phyloP scores from a whole-genome alignment of 2,888 invertebrate species.

The Caenorhabditis sp. region DNA sequence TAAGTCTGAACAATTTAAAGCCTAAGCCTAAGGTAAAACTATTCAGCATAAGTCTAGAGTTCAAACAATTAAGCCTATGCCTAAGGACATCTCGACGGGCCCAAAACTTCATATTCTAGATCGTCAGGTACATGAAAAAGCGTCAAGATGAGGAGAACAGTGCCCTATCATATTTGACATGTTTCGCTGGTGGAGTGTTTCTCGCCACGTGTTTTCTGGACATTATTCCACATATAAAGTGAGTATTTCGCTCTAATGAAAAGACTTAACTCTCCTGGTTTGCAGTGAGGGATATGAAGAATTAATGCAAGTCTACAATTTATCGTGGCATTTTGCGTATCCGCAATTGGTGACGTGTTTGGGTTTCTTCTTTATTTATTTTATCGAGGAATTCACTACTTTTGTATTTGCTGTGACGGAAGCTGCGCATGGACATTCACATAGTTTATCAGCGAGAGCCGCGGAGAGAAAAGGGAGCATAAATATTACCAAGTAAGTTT shows the following conservation, averaged over 20 bases:
- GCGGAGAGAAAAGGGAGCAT: constrained; percentile 30
- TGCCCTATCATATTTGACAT: constrained; percentile 37
- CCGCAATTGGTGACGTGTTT: constrained; percentile 67
- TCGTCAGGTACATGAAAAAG: constrained; percentile 34
- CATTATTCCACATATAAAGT: constrained; percentile 67
- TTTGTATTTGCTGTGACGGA: constrained; percentile 43
- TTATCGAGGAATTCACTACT: constrained; percentile 64
- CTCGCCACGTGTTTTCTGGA: constrained; percentile 66
- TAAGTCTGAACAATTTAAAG: too few relatives aligned
- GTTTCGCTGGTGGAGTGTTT: constrained; percentile 61
- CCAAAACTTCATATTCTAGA: too few relatives aligned
- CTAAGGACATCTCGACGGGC: too few relatives aligned
- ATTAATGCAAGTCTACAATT: constrained; percentile 20
- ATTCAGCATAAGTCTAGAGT: background rate
- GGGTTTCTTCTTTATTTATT: constrained; percentile 70
- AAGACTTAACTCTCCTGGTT: too few relatives aligned
- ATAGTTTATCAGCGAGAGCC: constrained; percentile 12
- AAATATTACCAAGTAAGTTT: constrained; percentile 38
- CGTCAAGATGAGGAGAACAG: constrained; percentile 39
- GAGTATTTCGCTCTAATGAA: background rate
- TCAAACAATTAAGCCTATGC: background rate
- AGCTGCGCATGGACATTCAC: constrained; percentile 53
- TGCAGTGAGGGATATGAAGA: constrained; percentile 48
- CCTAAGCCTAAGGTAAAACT: too few relatives aligned
- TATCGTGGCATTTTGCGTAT: constrained; percentile 57